These are phyloP conservation scores for Chelonus insularis DNA, from an alignment of 1,140 invertebrate species.

Conservation along the genomic window DNA sequence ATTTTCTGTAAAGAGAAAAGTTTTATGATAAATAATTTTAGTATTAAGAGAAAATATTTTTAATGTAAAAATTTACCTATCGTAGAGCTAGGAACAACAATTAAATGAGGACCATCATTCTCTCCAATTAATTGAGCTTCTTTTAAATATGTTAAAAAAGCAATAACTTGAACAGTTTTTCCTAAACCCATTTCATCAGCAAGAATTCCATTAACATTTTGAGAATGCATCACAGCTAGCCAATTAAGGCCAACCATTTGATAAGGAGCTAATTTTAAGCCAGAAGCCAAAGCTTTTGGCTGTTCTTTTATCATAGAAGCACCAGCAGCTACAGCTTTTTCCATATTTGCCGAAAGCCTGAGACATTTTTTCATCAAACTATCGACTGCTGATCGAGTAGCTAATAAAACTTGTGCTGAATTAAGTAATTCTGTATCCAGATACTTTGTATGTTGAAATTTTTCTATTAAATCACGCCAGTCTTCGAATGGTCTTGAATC, in stretches of 20 bases:
- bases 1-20: conserved; percentile 68
- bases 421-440: conserved; percentile 74
- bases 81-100: conserved; percentile 91
- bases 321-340: conserved; percentile 72
- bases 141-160: conserved; percentile 87
- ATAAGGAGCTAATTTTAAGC: conserved; percentile 79
- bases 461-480: conserved; percentile 75
- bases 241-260: conserved; percentile 95
- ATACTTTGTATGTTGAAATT: conserved; percentile 70
- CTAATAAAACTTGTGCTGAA: conserved; percentile 69
- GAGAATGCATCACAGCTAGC: conserved; percentile 86
- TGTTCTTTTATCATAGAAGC: conserved; percentile 68
- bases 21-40: too few relatives aligned
- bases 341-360: conserved; percentile 70
- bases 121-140: conserved; percentile 66
- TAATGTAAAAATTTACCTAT: conserved; percentile 70
- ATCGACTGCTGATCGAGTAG: conserved; percentile 70
- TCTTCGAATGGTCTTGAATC: conserved; percentile 69
- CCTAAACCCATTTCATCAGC: conserved; percentile 91
- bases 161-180: conserved; percentile 89
- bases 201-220: conserved; percentile 91
- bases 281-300: conserved; percentile 59
- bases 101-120: conserved; percentile 75
- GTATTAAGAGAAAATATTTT: too few relatives aligned
- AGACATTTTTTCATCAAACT: conserved; percentile 77